Evolutionary conservation across 2,113 vertebrate genomes (phyloP).

Genomic region (Leptodactylus fuscus): DNA sequence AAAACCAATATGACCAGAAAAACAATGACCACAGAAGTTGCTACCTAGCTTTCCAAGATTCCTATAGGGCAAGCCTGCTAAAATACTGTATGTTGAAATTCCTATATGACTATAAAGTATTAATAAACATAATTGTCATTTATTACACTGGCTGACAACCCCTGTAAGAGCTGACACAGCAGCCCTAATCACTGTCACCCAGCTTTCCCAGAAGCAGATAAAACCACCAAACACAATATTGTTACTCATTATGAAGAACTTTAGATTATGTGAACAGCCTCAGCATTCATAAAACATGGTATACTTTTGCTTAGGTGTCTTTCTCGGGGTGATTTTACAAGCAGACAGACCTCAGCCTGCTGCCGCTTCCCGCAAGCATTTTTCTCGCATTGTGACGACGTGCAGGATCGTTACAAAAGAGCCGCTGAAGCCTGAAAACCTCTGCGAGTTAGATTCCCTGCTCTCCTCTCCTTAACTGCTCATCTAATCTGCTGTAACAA

Average conservation of each 20-base stretch:
- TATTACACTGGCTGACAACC: too few relatives aligned
- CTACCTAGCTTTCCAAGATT: too few relatives aligned
- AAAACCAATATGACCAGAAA: too few relatives aligned
- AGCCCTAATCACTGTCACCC: not conserved
- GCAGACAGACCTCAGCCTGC: not conserved
- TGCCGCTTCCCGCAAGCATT: constrained; percentile 8
- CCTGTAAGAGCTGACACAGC: not conserved
- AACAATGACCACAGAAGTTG: too few relatives aligned
- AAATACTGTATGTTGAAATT: not conserved
- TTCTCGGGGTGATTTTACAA: not conserved
- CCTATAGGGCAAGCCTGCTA: not conserved
- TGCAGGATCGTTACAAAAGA: constrained; percentile 22
- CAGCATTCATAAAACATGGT: too few relatives aligned
- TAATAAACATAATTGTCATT: not conserved
- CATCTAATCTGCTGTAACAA: constrained; percentile 60
- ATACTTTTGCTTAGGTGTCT: not conserved
- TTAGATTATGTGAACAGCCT: not conserved
- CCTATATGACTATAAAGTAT: not conserved
- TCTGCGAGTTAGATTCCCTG: constrained; percentile 18
- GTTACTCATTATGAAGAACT: not conserved
- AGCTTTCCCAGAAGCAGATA: not conserved
- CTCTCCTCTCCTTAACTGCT: constrained; percentile 54
- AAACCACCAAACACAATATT: not conserved
- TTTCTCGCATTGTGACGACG: not conserved
- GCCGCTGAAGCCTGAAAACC: constrained; percentile 24